Conservation (phyloP, 2,113 vertebrate species). For the Solenodon paradoxus region DNA sequence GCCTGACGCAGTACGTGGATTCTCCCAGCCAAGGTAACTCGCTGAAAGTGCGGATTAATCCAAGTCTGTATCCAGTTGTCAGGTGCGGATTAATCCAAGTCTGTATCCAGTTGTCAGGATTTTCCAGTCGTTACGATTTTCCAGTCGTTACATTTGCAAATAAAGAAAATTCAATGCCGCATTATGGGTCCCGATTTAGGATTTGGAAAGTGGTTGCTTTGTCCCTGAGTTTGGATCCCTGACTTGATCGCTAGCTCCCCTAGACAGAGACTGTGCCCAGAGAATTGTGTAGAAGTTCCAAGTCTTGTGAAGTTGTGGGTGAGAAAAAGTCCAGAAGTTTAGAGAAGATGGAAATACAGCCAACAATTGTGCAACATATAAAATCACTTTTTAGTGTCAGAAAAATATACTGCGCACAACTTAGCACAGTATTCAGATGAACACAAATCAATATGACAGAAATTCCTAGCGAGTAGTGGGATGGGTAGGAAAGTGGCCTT, state of each 20-base stretch:
- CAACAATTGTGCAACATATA: background rate
- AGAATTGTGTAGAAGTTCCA: background rate
- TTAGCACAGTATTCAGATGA: background rate
- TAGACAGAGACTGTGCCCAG: background rate
- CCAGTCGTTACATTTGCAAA: slow-evolving; percentile 2
- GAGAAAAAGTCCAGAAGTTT: background rate
- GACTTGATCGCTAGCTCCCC: background rate
- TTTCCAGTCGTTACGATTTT: too few relatives aligned
- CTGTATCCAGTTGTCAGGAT: too few relatives aligned
- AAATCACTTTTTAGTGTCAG: background rate
- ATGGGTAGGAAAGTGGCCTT: background rate
- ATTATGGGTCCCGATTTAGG: background rate
- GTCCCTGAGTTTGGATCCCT: background rate
- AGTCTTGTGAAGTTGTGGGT: background rate
- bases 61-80: too few relatives aligned
- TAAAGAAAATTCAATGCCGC: background rate
- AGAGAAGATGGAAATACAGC: slow-evolving; percentile 10
- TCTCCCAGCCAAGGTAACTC: too few relatives aligned
- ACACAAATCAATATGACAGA: background rate
- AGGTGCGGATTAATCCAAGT: too few relatives aligned
- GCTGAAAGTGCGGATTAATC: too few relatives aligned
- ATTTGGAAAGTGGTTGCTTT: background rate
- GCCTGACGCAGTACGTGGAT: too few relatives aligned
- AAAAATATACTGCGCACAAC: background rate
- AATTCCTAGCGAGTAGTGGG: background rate